phyloP scores from a whole-genome alignment of 1,140 invertebrate species.

The Grapholita molesta region DNA sequence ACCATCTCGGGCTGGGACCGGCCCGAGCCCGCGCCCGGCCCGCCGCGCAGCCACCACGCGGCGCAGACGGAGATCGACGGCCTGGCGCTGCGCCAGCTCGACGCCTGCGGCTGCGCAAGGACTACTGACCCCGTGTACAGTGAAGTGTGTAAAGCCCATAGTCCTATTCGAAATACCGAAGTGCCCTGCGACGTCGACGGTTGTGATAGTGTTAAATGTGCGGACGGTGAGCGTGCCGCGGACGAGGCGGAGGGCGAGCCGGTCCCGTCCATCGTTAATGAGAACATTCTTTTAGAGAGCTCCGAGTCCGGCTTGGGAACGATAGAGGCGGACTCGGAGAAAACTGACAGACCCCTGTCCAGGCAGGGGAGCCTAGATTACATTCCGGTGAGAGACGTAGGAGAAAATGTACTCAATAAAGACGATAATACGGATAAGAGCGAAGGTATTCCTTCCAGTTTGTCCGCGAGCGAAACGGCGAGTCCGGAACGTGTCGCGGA shows the following conservation, averaged over 20 bases:
- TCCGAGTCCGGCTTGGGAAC: conserved; percentile 61
- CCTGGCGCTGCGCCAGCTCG: conserved; percentile 66
- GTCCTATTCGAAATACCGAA: conserved; percentile 58
- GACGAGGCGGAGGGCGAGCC: conserved; percentile 74
- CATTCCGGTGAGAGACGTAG: conserved; percentile 74
- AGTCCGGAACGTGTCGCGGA: conserved; percentile 71
- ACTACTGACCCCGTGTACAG: conserved; percentile 71
- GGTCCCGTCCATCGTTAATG: conserved; percentile 80
- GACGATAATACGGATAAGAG: conserved; percentile 72
- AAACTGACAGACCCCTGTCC: conserved; percentile 79
- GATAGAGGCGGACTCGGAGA: conserved; percentile 60
- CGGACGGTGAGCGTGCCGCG: conserved; percentile 72
- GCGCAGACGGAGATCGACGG: conserved; percentile 78
- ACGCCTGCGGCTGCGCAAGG: conserved; percentile 62
- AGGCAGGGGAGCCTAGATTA: conserved; percentile 74
- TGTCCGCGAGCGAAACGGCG: conserved; percentile 71
- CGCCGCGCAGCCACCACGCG: conserved; percentile 65
- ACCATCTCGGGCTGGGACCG: conserved; percentile 97
- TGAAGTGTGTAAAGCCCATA: conserved; percentile 76
- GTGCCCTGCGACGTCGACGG: conserved; percentile 51
- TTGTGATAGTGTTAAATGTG: conserved; percentile 69
- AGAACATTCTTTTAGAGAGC: conserved; percentile 69
- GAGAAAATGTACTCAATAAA: conserved; percentile 54
- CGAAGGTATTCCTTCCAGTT: conserved; percentile 71
- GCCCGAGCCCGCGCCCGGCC: conserved; percentile 55